A percentile compares a stretch with the other conserved stretches of the same genome.
These are phyloP conservation scores for Palythoa heliodiscus DNA, from an alignment of 92 coral and sea anemone genomes.

Conservation along the genomic window DNA sequence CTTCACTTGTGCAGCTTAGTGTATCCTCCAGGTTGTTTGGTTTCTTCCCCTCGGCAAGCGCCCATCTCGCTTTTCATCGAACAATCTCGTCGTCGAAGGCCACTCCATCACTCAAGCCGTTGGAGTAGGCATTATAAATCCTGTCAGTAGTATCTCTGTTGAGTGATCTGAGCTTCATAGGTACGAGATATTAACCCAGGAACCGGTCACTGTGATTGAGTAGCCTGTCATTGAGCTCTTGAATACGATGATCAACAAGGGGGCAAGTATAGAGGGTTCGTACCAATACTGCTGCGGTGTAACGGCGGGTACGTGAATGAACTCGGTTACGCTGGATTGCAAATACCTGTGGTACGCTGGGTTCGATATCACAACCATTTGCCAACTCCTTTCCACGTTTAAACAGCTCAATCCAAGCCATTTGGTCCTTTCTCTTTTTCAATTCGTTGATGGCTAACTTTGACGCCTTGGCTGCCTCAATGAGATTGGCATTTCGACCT, in stretches of 20 bases:
- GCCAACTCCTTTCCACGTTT: slow-evolving; percentile 30
- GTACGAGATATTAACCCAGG: slow-evolving; percentile 34
- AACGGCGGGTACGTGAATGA: slow-evolving; percentile 28
- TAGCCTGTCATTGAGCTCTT: too few species aligned
- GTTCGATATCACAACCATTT: slow-evolving; percentile 19
- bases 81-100: neutral
- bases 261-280: slow-evolving; percentile 25
- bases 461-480: neutral
- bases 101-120: too few species aligned
- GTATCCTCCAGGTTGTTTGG: too few species aligned
- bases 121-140: too few species aligned
- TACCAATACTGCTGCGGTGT: too few species aligned
- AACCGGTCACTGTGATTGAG: too few species aligned
- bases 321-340: slow-evolving; percentile 19
- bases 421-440: neutral
- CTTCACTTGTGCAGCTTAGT: too few species aligned
- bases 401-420: slow-evolving; percentile 7
- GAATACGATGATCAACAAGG: slow-evolving; percentile 27
- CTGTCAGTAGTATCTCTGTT: too few species aligned
- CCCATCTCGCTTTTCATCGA: neutral
- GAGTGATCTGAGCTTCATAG: neutral
- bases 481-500: neutral
- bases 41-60: too few species aligned
- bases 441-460: neutral
- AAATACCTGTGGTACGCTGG: slow-evolving; percentile 18